These are phyloP conservation scores for Gambusia holbrooki DNA, from an alignment of 2,113 vertebrate genomes.

Conservation along the genomic window DNA sequence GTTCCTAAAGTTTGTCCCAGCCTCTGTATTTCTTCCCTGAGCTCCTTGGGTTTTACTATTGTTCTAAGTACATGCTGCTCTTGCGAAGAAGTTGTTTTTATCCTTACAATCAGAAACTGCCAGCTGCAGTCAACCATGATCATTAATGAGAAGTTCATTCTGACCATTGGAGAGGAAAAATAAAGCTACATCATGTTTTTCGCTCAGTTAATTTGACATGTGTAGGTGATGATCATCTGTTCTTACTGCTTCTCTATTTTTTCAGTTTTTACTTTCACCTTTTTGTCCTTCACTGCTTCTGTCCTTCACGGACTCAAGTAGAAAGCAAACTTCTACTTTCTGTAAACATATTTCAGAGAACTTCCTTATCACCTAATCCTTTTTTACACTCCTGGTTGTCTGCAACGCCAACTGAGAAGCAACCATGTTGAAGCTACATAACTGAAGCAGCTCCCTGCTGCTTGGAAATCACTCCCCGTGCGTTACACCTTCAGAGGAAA, in stretches of 20 bases:
- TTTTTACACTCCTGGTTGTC: not conserved
- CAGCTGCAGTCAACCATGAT: too few species aligned
- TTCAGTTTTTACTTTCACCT: too few species aligned
- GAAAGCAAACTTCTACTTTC: not conserved
- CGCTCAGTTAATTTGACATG: too few species aligned
- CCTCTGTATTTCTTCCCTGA: not conserved
- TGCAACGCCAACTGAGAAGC: not conserved
- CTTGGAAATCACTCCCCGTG: not conserved
- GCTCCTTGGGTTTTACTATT: not conserved
- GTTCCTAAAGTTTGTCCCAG: not conserved
- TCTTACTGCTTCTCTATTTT: too few species aligned
- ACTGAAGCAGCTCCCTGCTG: not conserved
- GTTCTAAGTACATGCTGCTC: not conserved
- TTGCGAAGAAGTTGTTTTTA: too few species aligned
- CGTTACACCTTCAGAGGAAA: not conserved
- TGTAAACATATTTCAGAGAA: not conserved
- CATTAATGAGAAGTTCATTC: too few species aligned
- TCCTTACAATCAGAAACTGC: too few species aligned
- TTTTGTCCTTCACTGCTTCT: too few species aligned
- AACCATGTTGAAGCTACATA: not conserved
- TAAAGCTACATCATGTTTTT: not conserved
- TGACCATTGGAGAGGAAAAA: not conserved
- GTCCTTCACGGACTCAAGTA: too few species aligned
- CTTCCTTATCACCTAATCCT: too few species aligned
- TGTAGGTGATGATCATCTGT: too few species aligned